A percentile compares a stretch with the other conserved stretches of the same genome.
phyloP scores from a whole-genome alignment of 2,797 vertebrate species.

The Anisognathus igniventris region DNA sequence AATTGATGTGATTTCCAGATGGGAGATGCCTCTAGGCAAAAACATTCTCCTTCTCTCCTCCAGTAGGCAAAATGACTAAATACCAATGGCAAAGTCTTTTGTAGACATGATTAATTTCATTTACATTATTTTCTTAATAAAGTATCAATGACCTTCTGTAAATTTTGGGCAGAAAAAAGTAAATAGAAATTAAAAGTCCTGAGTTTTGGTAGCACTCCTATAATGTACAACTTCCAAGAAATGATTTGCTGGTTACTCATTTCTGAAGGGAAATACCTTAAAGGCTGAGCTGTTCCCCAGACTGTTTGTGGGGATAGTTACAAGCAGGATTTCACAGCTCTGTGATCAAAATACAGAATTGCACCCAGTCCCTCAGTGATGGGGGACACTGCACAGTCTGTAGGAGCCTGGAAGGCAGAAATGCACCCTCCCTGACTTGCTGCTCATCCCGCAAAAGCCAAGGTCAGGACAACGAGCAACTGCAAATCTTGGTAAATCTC shows the following conservation, averaged over 20 bases:
- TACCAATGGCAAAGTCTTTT: not conserved
- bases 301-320: not conserved
- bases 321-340: not conserved
- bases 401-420: not conserved
- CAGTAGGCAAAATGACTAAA: not conserved
- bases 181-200: not conserved
- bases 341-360: not conserved
- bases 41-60: not conserved
- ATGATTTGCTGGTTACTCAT: not conserved
- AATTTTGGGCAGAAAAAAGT: not conserved
- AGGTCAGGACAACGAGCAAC: not conserved
- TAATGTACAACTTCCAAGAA: not conserved
- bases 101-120: not conserved
- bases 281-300: not conserved
- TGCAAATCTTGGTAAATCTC: not conserved
- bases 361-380: not conserved
- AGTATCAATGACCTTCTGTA: not conserved
- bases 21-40: not conserved
- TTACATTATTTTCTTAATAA: not conserved
- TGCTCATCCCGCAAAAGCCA: not conserved
- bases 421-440: not conserved
- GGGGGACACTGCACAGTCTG: not conserved
- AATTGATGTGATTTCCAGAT: constrained; percentile 28
- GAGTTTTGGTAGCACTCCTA: not conserved
- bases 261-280: not conserved